Base-by-base conservation (phyloP, 2,113 vertebrate genomes). In the Paradisaea rubra region DNA sequence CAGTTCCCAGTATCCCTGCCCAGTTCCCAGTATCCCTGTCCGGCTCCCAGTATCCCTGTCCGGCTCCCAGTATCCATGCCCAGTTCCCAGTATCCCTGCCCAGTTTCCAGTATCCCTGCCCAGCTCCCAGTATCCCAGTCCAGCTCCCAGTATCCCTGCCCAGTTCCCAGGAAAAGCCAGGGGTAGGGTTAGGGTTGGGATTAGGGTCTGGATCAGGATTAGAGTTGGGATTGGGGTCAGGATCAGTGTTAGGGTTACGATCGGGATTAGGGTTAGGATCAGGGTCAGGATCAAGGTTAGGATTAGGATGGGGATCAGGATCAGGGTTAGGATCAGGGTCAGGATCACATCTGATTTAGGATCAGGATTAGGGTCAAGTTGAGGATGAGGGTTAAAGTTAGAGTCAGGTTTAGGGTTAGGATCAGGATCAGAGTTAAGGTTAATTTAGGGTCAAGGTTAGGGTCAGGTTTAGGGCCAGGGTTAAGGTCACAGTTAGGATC, bases 181-280 rank as follows among this genome's bases (percentile, higher is more conserved):
- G 49, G 25, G 4, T 14, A 16, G 37, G 35, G 8, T 14, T 8
- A 11, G 16, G 35, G 3, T 25, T 8, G 7, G 57, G 35, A 8
- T 21, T 4, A 2, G 44, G 56, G 6, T 31, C 11, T 41, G 33
- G 72, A 5, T 76, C 3, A 28, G 18, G 24, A 6, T n/a, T 16
- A 42, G 7, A 17, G 6, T 30, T 27, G 5, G 15, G 3, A 2
- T 53, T 0, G 4, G 13, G 31, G 11, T 25, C 3, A 12, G 33
- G 33, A 19, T 20, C 4, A 14, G 15, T 7, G 5, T 33, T 0
- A 4, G 31, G 31, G 9, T 47, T 0, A 27, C 16, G 44, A 2
- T 19, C 4, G 3, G 11, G 23, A 2, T 35, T 1, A 10, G 17
- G 24, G 1, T 35, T 1, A 0, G 4, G 24, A 1, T 68, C 2